Evolutionary conservation across 1,140 invertebrate genomes (phyloP).

Genomic region (Aphelinus certus): DNA sequence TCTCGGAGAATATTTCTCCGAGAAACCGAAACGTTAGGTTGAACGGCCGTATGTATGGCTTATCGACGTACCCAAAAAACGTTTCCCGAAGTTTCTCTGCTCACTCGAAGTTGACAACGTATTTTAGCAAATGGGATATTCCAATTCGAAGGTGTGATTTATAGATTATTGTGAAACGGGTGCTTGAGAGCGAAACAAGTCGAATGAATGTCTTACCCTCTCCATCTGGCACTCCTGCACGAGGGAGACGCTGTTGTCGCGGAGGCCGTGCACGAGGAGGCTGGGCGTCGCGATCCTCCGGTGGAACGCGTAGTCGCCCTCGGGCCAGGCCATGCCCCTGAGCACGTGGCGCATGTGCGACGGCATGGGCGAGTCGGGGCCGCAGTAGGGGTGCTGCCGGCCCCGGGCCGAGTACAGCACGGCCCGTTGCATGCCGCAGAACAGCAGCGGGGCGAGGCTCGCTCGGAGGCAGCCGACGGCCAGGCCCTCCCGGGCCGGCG

Average conservation of each 20-base stretch:
- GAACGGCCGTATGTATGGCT: too few species aligned
- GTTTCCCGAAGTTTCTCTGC: too few species aligned
- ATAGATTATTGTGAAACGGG: too few species aligned
- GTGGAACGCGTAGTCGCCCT: constrained; percentile 77
- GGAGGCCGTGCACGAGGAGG: constrained; percentile 76
- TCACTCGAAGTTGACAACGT: too few species aligned
- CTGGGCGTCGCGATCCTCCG: constrained; percentile 74
- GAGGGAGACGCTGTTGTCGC: constrained; percentile 75
- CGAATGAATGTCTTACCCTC: constrained; percentile 64
- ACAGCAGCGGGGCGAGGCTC: constrained; percentile 65
- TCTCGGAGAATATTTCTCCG: too few species aligned
- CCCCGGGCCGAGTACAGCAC: constrained; percentile 68
- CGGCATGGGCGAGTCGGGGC: constrained; percentile 67
- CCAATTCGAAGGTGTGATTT: too few species aligned
- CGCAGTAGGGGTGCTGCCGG: constrained; percentile 68
- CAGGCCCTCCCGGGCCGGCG: constrained; percentile 66
- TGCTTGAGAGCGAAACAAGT: background rate
- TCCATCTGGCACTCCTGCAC: constrained; percentile 82
- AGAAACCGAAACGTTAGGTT: too few species aligned
- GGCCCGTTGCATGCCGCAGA: constrained; percentile 67
- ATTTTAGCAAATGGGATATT: too few species aligned
- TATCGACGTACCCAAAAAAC: too few species aligned
- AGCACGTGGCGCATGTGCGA: constrained; percentile 69
- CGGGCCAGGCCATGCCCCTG: constrained; percentile 76
- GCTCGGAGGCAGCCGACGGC: constrained; percentile 64